These are phyloP conservation scores for Caenorhabditis inopinata DNA, from an alignment of 1,140 invertebrate genomes.

Conservation along the genomic window DNA sequence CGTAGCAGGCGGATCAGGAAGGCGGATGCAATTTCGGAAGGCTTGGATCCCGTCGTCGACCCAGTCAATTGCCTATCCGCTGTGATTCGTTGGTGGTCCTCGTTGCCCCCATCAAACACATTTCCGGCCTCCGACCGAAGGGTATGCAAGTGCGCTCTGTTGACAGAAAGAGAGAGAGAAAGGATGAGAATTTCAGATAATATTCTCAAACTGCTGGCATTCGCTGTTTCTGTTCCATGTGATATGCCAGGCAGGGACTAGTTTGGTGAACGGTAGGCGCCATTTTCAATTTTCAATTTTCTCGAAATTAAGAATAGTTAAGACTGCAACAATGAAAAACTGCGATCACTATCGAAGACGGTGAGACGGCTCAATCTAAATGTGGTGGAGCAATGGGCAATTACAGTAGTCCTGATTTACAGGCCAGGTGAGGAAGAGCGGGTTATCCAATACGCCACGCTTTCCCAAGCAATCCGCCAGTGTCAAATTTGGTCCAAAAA, in stretches of 20 bases:
- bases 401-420: background rate
- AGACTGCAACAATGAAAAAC: constrained; percentile 3
- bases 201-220: constrained; percentile 35
- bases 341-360: background rate
- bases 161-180: too few relatives aligned
- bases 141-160: background rate
- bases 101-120: background rate
- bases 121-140: constrained; percentile 19
- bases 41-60: background rate
- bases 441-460: background rate
- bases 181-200: constrained; percentile 23
- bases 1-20: background rate
- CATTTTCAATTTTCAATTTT: too few relatives aligned
- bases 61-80: background rate
- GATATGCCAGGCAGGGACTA: background rate
- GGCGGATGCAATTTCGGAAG: background rate
- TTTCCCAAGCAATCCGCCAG: too few relatives aligned
- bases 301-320: background rate
- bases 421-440: background rate
- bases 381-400: constrained; percentile 8
- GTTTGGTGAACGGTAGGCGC: background rate
- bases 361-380: background rate
- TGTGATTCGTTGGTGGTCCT: background rate
- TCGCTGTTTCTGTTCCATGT: constrained; percentile 27
- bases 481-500: too few relatives aligned